Evolutionary conservation across 2,113 vertebrate genomes (phyloP), one percentile per base, ranked within the genome.

Genomic region (Eonycteris spelaea): DNA sequence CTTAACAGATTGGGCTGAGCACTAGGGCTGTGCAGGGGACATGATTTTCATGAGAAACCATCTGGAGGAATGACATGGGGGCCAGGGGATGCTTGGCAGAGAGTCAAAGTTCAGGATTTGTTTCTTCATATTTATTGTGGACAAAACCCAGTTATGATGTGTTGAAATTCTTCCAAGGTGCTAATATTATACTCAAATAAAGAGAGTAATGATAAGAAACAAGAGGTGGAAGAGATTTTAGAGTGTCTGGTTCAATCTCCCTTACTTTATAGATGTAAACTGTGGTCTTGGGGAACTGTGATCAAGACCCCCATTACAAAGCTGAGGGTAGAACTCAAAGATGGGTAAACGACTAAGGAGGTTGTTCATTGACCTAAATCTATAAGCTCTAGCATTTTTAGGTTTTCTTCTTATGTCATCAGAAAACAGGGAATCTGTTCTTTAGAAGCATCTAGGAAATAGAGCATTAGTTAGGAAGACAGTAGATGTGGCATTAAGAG

Each of bases 41-140:
- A 2, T n/a, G n/a, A n/a, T 95, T 11, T 53, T 26, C 19, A 7
- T 38, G 55, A 74, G 24, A 85, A 57, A 7, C 12, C 6, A 26
- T 40, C 35, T 21, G 28, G 21, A 90, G 22, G 35, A n/a, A 80
- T 51, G 48, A 28, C 10, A 8, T 55, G 22, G 28, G 6, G 33
- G 2, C 24, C 18, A 51, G 22, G n/a, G 33, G 67, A 82, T 1
- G 3, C 26, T n/a, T 85, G 40, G 7, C 57, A 90, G 71, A 91
- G 11, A 63, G 35, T 91, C 77, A 74, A 40, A 77, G 19, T 57
- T 95, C 7, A 90, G 82, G 28, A 40, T 94, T 63, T 78, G 22
- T 67, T 96, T 70, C 78, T 95, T 75, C 43, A 89, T 61, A 78
- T 90, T 94, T 61, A 79, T 33, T 74, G 61, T 43, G 51, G 48